These are phyloP conservation scores for Sphaeramia orbicularis DNA, from an alignment of 2,797 vertebrate species.

Conservation along the genomic window DNA sequence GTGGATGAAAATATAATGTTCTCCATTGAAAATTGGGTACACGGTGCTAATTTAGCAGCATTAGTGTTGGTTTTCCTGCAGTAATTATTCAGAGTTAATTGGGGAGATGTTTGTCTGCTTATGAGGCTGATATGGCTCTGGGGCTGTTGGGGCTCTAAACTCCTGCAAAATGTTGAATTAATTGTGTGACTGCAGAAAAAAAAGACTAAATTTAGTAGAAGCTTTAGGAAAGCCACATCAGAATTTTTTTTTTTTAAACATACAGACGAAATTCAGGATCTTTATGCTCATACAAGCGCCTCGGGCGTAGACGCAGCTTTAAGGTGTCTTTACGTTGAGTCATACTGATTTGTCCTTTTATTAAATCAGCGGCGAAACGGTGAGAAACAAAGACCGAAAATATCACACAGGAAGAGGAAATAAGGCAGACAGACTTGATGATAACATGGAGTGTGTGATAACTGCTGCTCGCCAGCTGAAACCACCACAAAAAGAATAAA, in stretches of 20 bases:
- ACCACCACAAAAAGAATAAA: no score
- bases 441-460: not conserved
- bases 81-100: conserved; percentile 56
- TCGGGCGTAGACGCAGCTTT: not conserved
- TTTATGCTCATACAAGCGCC: not conserved
- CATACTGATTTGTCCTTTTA: not conserved
- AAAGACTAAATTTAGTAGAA: not conserved
- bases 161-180: conserved; percentile 31
- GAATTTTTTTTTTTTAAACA: not conserved
- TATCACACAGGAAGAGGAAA: not conserved
- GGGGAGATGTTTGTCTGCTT: conserved; percentile 45
- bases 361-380: no score
- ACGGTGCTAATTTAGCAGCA: conserved; percentile 21
- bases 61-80: conserved; percentile 49
- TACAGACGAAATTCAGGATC: not conserved
- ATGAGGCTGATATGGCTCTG: conserved; percentile 5
- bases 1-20: conserved; percentile 30
- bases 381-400: not conserved
- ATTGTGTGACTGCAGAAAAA: not conserved
- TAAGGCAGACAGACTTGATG: not conserved
- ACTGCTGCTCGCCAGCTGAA: no score
- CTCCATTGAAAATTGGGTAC: conserved; percentile 9
- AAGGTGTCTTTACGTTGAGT: not conserved
- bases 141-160: conserved; percentile 20
- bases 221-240: not conserved